A percentile compares a stretch with the other conserved stretches of the same genome.
These are phyloP conservation scores for Masnerella sp. DNA, from an alignment of 2,888 invertebrate genomes.

Conservation along the genomic window DNA sequence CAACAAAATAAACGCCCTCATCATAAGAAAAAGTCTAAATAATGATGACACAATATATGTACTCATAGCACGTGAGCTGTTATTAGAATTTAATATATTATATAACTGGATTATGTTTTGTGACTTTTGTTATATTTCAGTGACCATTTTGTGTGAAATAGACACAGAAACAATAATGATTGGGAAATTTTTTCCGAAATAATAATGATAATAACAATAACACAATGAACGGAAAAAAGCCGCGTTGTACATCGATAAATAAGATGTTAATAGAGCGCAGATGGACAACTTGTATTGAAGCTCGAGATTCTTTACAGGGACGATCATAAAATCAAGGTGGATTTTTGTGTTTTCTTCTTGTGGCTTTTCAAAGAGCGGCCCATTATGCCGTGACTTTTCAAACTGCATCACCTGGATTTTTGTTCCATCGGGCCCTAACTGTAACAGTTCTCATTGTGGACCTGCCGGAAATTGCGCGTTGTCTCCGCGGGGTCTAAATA, in stretches of 20 bases:
- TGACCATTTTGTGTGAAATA: too few species aligned
- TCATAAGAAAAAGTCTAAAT: too few species aligned
- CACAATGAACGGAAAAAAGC: too few species aligned
- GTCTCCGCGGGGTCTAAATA: too few species aligned
- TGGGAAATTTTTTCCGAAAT: too few species aligned
- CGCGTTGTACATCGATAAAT: slow-evolving; percentile 2
- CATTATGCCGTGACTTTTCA: slow-evolving; percentile 46
- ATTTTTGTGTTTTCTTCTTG: slow-evolving; percentile 21
- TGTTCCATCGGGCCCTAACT: not conserved
- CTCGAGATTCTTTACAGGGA: slow-evolving; percentile 3
- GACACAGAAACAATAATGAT: too few species aligned
- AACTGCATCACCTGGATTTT: slow-evolving; percentile 45
- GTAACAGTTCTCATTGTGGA: slow-evolving; percentile 21
- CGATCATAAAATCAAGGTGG: slow-evolving; percentile 17
- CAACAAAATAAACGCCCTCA: too few species aligned
- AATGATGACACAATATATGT: too few species aligned
- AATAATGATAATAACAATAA: not conserved
- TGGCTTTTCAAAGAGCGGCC: slow-evolving; percentile 7
- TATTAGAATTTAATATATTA: too few species aligned
- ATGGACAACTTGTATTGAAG: slow-evolving; percentile 13
- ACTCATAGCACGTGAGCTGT: too few species aligned
- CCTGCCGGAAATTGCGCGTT: slow-evolving; percentile 10
- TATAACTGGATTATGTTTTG: too few species aligned
- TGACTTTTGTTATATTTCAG: too few species aligned
- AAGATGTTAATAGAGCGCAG: slow-evolving; percentile 35